phyloP scores from a whole-genome alignment of 2,888 invertebrate species.

The Suillia variegata region DNA sequence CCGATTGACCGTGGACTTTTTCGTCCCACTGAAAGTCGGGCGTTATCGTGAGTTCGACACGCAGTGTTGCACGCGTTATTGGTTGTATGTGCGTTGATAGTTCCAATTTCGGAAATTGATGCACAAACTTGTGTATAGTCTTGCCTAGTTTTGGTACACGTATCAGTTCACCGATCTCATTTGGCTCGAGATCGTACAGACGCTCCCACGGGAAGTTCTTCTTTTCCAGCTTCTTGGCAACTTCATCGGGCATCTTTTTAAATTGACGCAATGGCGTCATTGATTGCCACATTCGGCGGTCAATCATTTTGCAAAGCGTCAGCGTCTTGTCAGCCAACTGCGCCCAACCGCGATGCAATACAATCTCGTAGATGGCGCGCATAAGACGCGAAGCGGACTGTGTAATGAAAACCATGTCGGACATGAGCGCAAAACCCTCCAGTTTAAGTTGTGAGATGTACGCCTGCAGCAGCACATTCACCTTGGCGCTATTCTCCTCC shows the following conservation, averaged over 20 bases:
- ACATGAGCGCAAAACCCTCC: conserved; percentile 98
- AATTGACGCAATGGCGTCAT: conserved; percentile 98
- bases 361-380: conserved; percentile 97
- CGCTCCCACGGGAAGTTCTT: conserved; percentile 94
- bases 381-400: conserved; percentile 95
- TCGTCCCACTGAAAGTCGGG: conserved; percentile 99
- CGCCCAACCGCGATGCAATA: conserved; percentile 92
- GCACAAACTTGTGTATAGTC: conserved; percentile 84
- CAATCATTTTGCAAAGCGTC: conserved; percentile 98
- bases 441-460: conserved; percentile 98
- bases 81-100: conserved; percentile 97
- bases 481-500: conserved; percentile 94
- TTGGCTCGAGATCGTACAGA: conserved; percentile 93
- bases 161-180: conserved; percentile 89
- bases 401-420: conserved; percentile 99
- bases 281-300: conserved; percentile 98
- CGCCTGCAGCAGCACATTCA: conserved; percentile 93
- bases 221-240: conserved; percentile 96
- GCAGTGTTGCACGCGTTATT: conserved; percentile 88
- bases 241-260: conserved; percentile 95
- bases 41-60: conserved; percentile 95
- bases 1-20: conserved; percentile 80
- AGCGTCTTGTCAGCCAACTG: conserved; percentile 95
- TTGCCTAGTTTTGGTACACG: conserved; percentile 68
- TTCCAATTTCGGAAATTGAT: conserved; percentile 96